Evolutionary conservation across 1,140 invertebrate genomes (phyloP), one percentile per base, ranked within the genome.

Genomic region (Drosophila teissieri): DNA sequence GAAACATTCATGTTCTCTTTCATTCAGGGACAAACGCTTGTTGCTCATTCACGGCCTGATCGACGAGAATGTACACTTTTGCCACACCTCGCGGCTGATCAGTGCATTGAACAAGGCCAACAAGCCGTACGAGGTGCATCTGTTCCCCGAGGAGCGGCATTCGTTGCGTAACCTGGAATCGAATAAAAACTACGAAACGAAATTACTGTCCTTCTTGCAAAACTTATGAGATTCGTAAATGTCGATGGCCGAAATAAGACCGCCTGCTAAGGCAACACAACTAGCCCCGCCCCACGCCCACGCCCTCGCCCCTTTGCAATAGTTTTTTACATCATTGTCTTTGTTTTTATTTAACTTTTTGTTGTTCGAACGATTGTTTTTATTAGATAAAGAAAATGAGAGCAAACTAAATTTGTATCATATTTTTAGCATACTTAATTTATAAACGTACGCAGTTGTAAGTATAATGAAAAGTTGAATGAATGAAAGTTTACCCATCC

Each of bases 1-100:
- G 1, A 17, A 51, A 8, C 14, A 10, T n/a, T 24, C 17, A 10
- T 24, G 53, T 17, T 42, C 12, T 39, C 14, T 37, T 45, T 1
- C 2, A 19, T 36, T 1, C 90, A 97, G 97, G 91, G 97, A 98
- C 91, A 98, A 98, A 92, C 94, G 98, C 60, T 92, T 99, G 44
- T 93, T 99, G n/a, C 98, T 99, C 42, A 97, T 99, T 78, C 99
- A 99, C 93, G 99, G 99, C 6, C 93, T 99, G 48, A 98, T 99
- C 57, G 99, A 99, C 93, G 99, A 99, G 93, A 99, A 99, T 92
- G 99, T 99, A n/a, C 99, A 99, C 93, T 99, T 99, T 92, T 96
- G 96, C 79, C 98, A 99, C 92, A 99, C 98, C 11, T 97, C 96
- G 92, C 95, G 97, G 75, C 92, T 99, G 48, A 96, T 99, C 31